Evolutionary conservation across 2,888 invertebrate genomes (phyloP), one percentile per base, ranked within the genome.

Genomic region (Athalia circularis): DNA sequence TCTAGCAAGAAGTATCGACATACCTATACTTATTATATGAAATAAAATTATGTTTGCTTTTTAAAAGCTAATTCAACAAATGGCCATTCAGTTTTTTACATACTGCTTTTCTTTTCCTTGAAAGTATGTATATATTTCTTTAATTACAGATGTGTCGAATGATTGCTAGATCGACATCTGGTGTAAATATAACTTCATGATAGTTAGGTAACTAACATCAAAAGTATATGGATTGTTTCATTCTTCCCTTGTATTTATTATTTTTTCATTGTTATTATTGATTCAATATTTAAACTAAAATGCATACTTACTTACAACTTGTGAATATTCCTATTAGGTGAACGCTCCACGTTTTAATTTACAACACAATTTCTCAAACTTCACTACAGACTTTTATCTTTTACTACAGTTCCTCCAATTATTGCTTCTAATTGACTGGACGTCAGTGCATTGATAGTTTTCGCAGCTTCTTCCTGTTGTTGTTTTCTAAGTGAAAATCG

Each of bases 351-450:
- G 29, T 29, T 29, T 29, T 2, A 29, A 29, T 29, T 29, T 29
- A 29, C 29, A 29, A 29, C 2, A 29, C 29, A 29, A 29, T 29
- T 29, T 29, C 29, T 29, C 29, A 29, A 29, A 29, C 29, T 29
- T 29, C 29, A 29, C 29, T 29, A 29, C 29, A 29, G 29, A 29
- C 29, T 29, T 29, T 29, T 54, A 50, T 62, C 75, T 47, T 61
- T 75, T 61, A 75, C 11, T 13, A 78, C 67, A 57, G 74, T 78
- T 5, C 82, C 85, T 68, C 86, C 87, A 80, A 87, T 87, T 82
- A 87, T 87, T 65, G 83, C 84, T 76, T 87, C 86, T 77, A 87
- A 80, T 80, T 87, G 87, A 85, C 85, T 86, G 82, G 86, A 83
- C 54, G 86, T 87, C 78, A 87, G 82, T 80, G 82, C 82, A 82